These are phyloP conservation scores for Latrodectus geometricus DNA, from an alignment of 1,140 invertebrate species.

Conservation along the genomic window DNA sequence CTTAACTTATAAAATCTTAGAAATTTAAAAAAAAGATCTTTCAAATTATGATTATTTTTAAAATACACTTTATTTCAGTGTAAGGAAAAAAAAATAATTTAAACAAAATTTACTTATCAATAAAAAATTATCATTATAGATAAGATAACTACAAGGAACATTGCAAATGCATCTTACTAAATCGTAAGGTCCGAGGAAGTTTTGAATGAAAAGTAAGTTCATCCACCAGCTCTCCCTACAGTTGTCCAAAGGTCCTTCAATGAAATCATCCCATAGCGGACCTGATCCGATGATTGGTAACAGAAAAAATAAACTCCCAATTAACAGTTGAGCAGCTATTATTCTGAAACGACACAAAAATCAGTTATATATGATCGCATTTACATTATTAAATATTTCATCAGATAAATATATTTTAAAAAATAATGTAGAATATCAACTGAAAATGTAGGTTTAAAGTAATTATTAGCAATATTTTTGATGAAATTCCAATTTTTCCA, in stretches of 20 bases:
- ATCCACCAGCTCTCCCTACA: constrained; percentile 63
- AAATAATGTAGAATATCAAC: too few species aligned
- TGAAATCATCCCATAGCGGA: constrained; percentile 62
- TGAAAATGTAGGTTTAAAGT: too few species aligned
- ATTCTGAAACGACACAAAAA: constrained; percentile 30
- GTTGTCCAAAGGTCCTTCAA: constrained; percentile 49
- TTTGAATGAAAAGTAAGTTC: constrained; percentile 63
- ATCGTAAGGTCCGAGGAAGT: constrained; percentile 57
- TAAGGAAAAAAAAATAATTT: too few species aligned
- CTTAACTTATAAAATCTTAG: too few species aligned
- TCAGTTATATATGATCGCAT: not conserved
- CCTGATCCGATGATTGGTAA: constrained; percentile 59
- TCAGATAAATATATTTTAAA: not conserved
- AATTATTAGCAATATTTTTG: too few species aligned
- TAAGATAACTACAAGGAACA: too few species aligned
- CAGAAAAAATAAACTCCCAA: constrained; percentile 51
- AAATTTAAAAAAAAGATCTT: too few species aligned
- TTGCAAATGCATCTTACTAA: constrained; percentile 24
- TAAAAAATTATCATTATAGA: too few species aligned
- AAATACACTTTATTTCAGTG: too few species aligned
- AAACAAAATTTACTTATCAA: too few species aligned
- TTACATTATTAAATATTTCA: not conserved
- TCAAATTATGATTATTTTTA: too few species aligned
- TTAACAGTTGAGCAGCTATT: constrained; percentile 36
- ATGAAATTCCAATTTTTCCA: too few species aligned